Evolutionary conservation across 2,888 invertebrate genomes (phyloP).

Genomic region (Spialia ferax): DNA sequence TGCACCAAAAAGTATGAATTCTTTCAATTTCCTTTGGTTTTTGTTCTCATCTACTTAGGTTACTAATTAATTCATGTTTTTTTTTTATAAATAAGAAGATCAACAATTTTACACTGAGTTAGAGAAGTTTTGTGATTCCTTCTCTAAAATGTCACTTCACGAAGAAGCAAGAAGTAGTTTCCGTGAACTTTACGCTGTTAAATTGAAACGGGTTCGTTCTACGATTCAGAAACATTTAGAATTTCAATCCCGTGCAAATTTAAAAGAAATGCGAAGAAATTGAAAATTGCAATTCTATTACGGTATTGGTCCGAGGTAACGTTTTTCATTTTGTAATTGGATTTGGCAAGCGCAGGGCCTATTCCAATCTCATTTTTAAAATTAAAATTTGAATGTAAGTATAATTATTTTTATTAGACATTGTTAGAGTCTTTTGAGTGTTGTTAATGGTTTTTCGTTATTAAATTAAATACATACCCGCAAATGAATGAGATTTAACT

Average conservation of each 20-base stretch:
- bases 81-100: too few relatives aligned
- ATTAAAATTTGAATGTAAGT: constrained; percentile 31
- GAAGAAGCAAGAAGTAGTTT: constrained; percentile 22
- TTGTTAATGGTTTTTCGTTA: not conserved
- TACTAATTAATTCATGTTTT: too few relatives aligned
- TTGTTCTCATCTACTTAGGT: too few relatives aligned
- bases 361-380: constrained; percentile 34
- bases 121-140: constrained; percentile 25
- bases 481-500: too few relatives aligned
- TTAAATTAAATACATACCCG: too few relatives aligned
- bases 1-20: too few relatives aligned
- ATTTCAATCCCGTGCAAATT: constrained; percentile 25
- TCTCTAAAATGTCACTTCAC: constrained; percentile 12
- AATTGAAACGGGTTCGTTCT: constrained; percentile 28
- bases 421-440: not conserved
- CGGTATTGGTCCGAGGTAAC: constrained; percentile 31
- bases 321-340: constrained; percentile 38
- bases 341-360: constrained; percentile 38
- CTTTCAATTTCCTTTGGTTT: too few relatives aligned
- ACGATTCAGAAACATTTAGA: constrained; percentile 35
- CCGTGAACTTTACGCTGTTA: constrained; percentile 29
- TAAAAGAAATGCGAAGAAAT: constrained; percentile 35
- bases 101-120: too few relatives aligned
- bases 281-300: constrained; percentile 40
- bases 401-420: constrained; percentile 6